These are phyloP conservation scores for Lumbricus terrestris DNA, from an alignment of 2,888 invertebrate species.

Conservation along the genomic window DNA sequence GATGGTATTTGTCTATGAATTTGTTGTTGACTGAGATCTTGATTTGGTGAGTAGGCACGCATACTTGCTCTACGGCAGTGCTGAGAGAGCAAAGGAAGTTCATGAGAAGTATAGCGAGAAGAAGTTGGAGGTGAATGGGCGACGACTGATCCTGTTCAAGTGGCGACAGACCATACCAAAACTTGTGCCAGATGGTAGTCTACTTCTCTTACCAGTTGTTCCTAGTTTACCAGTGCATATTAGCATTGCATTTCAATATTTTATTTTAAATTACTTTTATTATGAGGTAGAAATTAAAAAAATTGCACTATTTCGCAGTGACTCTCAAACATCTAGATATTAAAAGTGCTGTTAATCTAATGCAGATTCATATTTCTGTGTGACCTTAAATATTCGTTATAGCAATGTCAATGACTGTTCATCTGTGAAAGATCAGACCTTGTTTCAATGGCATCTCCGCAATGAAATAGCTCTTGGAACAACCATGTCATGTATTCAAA, in stretches of 20 bases:
- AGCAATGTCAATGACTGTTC: background rate
- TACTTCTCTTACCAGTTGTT: background rate
- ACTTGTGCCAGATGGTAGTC: background rate
- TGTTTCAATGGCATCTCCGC: background rate
- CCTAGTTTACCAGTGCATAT: background rate
- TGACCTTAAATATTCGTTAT: too few species aligned
- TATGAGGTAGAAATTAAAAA: background rate
- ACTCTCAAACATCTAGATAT: too few species aligned
- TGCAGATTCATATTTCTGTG: too few species aligned
- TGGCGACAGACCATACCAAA: slow-evolving; percentile 11
- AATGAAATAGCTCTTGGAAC: too few species aligned
- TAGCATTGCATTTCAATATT: background rate
- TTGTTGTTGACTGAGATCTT: background rate
- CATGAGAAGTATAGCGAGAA: slow-evolving; percentile 3
- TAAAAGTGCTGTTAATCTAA: too few species aligned
- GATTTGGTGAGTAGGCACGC: slow-evolving; percentile 17
- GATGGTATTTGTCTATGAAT: background rate
- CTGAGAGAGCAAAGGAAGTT: background rate
- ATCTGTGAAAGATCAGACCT: background rate
- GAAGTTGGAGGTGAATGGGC: slow-evolving; percentile 6
- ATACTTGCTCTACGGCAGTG: background rate
- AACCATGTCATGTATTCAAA: too few species aligned
- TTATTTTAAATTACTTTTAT: background rate
- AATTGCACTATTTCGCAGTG: too few species aligned
- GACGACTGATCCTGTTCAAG: background rate